Conservation (phyloP, 2,888 invertebrate genomes). For the Eristalis intricaria region DNA sequence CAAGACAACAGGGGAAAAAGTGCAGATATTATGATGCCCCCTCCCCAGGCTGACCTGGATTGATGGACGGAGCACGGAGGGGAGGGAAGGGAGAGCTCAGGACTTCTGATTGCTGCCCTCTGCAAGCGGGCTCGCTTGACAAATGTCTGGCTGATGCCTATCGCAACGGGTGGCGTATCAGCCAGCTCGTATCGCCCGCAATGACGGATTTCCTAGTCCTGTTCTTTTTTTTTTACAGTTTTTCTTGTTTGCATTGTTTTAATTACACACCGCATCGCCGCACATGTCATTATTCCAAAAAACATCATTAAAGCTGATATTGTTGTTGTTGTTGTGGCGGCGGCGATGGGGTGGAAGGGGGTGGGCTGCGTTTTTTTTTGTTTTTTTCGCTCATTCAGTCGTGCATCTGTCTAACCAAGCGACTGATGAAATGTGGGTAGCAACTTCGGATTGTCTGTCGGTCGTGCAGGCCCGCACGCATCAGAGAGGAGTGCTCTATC, state of each 20-base stretch:
- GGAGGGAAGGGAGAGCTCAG: background rate
- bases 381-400: background rate
- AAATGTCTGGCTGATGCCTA: slow-evolving; percentile 69
- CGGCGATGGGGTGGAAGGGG: background rate
- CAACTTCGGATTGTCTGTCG: slow-evolving; percentile 38
- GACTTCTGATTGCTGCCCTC: slow-evolving; percentile 7
- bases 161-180: slow-evolving; percentile 47
- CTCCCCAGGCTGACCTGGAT: background rate
- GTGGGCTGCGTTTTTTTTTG: background rate
- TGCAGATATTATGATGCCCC: background rate
- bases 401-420: slow-evolving; percentile 35
- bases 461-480: slow-evolving; percentile 45
- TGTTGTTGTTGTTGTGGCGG: background rate
- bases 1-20: background rate
- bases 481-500: slow-evolving; percentile 27
- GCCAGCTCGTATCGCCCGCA: slow-evolving; percentile 12
- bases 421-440: slow-evolving; percentile 45
- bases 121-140: slow-evolving; percentile 28
- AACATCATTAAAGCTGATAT: slow-evolving; percentile 15
- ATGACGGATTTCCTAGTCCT: slow-evolving; percentile 27
- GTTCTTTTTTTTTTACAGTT: background rate
- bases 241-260: slow-evolving; percentile 55
- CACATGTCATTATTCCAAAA: slow-evolving; percentile 58
- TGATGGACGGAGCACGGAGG: too few species aligned
- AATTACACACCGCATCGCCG: slow-evolving; percentile 63